These are phyloP conservation scores for Ophioderma brevispina DNA, from an alignment of 35 echinoderm and acorn worm species.

Conservation along the genomic window DNA sequence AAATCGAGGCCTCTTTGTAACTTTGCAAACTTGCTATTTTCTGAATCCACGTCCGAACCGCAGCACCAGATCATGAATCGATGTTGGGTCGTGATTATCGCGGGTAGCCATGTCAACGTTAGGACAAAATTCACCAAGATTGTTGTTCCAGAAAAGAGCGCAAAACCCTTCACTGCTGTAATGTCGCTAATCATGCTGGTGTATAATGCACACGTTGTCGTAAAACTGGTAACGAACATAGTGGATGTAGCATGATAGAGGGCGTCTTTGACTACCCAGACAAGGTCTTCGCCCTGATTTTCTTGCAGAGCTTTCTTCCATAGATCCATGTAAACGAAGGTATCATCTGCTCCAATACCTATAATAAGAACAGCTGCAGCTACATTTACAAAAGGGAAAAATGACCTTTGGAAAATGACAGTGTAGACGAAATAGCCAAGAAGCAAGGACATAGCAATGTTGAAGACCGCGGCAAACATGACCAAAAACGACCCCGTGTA, in stretches of 20 bases:
- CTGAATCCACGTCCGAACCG: neutral
- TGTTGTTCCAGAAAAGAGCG: slow-evolving; percentile 69
- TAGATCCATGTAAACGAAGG: slow-evolving; percentile 81
- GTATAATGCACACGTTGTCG: slow-evolving; percentile 79
- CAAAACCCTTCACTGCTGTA: slow-evolving; percentile 75
- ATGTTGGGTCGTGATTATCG: slow-evolving; percentile 71
- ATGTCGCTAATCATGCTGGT: slow-evolving; percentile 69
- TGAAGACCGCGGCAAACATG: slow-evolving; percentile 46
- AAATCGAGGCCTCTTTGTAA: neutral
- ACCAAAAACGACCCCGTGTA: slow-evolving; percentile 81
- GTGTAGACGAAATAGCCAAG: slow-evolving; percentile 74
- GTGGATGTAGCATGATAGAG: slow-evolving; percentile 68
- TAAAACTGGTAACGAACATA: slow-evolving; percentile 92
- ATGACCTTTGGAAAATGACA: slow-evolving; percentile 60
- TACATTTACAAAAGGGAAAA: slow-evolving; percentile 86
- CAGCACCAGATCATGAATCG: slow-evolving; percentile 39
- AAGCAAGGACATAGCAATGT: slow-evolving; percentile 73
- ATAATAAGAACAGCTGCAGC: slow-evolving; percentile 61
- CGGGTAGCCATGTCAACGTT: slow-evolving; percentile 83
- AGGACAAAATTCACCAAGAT: slow-evolving; percentile 81
- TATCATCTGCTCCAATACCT: slow-evolving; percentile 89
- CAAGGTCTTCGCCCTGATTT: neutral
- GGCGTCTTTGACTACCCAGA: slow-evolving; percentile 37
- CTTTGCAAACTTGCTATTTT: neutral
- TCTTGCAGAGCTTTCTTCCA: slow-evolving; percentile 43